Evolutionary conservation across 2,113 vertebrate species (phyloP), one percentile per base, ranked within the genome.

Genomic region (Oncorhynchus kisutch): DNA sequence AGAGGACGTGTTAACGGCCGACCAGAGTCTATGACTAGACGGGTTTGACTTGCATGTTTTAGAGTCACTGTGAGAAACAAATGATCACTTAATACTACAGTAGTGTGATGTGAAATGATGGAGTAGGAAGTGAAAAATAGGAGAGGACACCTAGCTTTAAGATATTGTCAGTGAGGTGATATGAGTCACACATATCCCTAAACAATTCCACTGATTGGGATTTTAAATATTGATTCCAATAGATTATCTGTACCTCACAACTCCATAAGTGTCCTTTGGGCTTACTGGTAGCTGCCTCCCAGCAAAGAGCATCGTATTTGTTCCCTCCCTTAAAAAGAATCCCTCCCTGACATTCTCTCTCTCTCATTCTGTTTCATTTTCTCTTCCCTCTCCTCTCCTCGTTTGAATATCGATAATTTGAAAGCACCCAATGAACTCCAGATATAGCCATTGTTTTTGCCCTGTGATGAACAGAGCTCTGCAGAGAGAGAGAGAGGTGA

Each of bases 391-490:
- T 89, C 88, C 48, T 45, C 76, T 70, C 45, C 91, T 93, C 92
- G 89, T 89, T 90, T 88, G 94, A 94, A 96, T 95, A 95, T 91
- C 94, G 94, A 96, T 95, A 93, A 95, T 95, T 92, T 94, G 92
- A 95, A 93, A 88, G 88, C 89, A 79, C 92, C 94, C 94, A 70
- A 92, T 92, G 92, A 93, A 94, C 94, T 95, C 87, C 88, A 92
- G 91, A 82, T 78, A 89, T 90, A 92, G 92, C 93, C 92, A 93
- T 93, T 95, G 94, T 95, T 95, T 95, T 95, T 93, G 91, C 90
- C 92, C 89, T 92, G 88, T 93, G 94, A 95, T 94, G 94, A 96
- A 95, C 94, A 94, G 93, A 22, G n/a, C n/a, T 2, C 7, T 62
- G 59, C 5, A 62, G 67, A 34, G 67, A 9, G 66, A 25, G 25